phyloP scores from a whole-genome alignment of 2,113 vertebrate genomes.

The Lycaon pictus region DNA sequence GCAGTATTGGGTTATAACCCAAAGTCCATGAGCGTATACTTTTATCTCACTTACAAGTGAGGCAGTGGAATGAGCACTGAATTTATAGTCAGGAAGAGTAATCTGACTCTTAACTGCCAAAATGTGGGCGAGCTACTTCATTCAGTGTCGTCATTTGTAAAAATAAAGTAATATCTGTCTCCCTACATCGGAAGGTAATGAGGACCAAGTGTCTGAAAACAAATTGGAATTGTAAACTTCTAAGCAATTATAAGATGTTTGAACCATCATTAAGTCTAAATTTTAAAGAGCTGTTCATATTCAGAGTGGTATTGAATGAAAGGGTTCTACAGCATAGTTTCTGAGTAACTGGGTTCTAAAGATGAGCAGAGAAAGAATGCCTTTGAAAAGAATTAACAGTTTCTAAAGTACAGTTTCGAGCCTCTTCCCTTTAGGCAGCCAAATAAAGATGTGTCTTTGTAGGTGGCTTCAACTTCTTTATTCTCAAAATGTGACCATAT shows the following conservation, averaged over 20 bases:
- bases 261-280: not conserved
- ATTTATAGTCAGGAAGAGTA: not conserved
- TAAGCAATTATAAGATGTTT: not conserved
- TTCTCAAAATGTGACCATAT: not conserved
- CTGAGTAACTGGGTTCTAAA: not conserved
- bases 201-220: not conserved
- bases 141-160: not conserved
- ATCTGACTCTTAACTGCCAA: not conserved
- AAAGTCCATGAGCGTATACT: not conserved
- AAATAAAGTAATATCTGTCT: not conserved
- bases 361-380: not conserved
- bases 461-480: not conserved
- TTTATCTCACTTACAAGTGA: not conserved
- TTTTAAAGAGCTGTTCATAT: not conserved
- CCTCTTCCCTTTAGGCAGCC: conserved; percentile 19
- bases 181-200: not conserved
- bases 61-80: not conserved
- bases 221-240: not conserved
- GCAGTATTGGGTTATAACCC: not conserved
- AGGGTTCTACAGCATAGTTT: not conserved
- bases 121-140: not conserved
- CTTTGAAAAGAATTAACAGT: not conserved
- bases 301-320: not conserved
- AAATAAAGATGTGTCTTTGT: not conserved
- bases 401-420: not conserved